A percentile compares a stretch with the other conserved stretches of the same genome.
phyloP scores from a whole-genome alignment of 92 coral and sea anemone species.

The Epizoanthus stellaris region DNA sequence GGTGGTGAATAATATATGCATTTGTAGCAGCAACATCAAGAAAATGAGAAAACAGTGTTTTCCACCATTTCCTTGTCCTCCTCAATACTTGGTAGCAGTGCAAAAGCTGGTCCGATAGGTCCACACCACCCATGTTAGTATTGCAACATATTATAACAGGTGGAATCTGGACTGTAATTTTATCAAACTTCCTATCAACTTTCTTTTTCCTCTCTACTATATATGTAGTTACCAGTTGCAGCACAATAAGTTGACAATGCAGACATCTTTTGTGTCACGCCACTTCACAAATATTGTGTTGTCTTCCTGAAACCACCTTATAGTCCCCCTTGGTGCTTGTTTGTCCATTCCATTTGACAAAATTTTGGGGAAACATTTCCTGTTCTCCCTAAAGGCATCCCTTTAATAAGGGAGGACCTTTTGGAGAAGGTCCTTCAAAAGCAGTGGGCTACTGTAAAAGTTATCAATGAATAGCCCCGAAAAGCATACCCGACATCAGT shows the following conservation, averaged over 20 bases:
- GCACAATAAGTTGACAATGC: constrained; percentile 29
- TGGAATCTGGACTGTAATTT: constrained; percentile 30
- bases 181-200: constrained; percentile 38
- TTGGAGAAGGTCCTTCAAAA: constrained; percentile 32
- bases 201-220: constrained; percentile 26
- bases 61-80: constrained; percentile 52
- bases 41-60: constrained; percentile 54
- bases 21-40: constrained; percentile 45
- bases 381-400: constrained; percentile 63
- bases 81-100: constrained; percentile 32
- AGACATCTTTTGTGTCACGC: constrained; percentile 49
- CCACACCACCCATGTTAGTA: constrained; percentile 49
- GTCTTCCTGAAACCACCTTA: constrained; percentile 39
- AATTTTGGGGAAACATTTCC: constrained; percentile 53
- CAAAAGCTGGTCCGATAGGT: constrained; percentile 51
- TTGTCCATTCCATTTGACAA: constrained; percentile 16
- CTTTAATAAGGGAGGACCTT: constrained; percentile 43
- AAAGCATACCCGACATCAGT: constrained; percentile 33
- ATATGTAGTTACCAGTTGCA: constrained; percentile 32
- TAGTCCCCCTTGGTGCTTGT: constrained; percentile 24
- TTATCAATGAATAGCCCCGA: constrained; percentile 55
- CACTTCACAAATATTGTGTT: constrained; percentile 31
- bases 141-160: constrained; percentile 41
- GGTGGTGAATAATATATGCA: constrained; percentile 28
- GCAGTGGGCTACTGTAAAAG: constrained; percentile 58